Percentiles rank a stretch among this genome's conserved stretches.
Conservation (phyloP, 2,888 invertebrate genomes). For the Aleiodes leptofemur region DNA sequence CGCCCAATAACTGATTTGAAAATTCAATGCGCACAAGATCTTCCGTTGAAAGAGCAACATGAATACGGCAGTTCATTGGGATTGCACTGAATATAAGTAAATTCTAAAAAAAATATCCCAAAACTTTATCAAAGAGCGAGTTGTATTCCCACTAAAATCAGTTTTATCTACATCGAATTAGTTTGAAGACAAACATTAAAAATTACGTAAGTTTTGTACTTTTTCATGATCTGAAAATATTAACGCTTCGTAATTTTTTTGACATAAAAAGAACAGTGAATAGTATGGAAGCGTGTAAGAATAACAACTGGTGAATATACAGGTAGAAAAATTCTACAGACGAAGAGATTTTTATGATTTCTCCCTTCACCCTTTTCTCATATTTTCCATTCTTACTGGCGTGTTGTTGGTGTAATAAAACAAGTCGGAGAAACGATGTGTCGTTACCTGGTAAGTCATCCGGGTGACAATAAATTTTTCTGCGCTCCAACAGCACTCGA, state of each 20-base stretch:
- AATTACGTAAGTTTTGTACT: not conserved
- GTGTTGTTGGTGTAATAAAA: conserved; percentile 47
- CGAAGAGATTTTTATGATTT: conserved; percentile 22
- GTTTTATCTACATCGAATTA: no score
- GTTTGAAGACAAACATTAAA: not conserved
- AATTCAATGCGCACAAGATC: no score
- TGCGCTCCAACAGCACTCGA: conserved; percentile 5
- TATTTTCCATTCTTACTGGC: conserved; percentile 9
- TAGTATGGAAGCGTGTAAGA: conserved; percentile 5
- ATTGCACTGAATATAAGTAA: no score
- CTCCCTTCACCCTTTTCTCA: conserved; percentile 1
- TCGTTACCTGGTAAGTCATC: conserved; percentile 46
- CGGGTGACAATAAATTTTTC: conserved; percentile 47
- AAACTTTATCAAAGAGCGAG: no score
- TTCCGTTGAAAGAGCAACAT: no score
- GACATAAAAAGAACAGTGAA: conserved; percentile 24
- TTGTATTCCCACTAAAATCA: no score
- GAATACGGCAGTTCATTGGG: no score
- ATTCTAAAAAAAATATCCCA: no score
- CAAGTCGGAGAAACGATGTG: conserved; percentile 42
- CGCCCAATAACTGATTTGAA: no score
- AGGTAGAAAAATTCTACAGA: not conserved
- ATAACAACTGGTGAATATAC: not conserved
- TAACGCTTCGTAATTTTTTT: conserved; percentile 4
- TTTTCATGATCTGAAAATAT: not conserved